A percentile compares a stretch with the other conserved stretches of the same genome.
Evolutionary conservation across 2,113 vertebrate species (phyloP).

Genomic region (Ctenodactylus gundi): DNA sequence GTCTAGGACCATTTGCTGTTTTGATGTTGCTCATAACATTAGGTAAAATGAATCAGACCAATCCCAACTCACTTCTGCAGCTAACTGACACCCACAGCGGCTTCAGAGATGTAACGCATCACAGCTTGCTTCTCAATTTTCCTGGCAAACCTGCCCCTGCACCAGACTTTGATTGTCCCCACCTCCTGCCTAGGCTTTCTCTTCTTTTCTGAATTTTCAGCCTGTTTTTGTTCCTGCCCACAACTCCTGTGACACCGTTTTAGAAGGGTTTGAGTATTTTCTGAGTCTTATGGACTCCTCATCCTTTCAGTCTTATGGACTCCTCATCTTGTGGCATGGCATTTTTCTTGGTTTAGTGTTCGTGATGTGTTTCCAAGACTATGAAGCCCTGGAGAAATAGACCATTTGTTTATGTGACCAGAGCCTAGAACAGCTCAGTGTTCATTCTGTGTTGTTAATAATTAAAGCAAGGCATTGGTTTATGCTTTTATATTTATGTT

Average conservation of each 20-base stretch:
- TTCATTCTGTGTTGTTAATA: neutral
- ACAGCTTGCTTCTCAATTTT: too few relatives aligned
- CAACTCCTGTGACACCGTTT: neutral
- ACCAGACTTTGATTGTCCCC: neutral
- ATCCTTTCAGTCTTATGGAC: fast-evolving
- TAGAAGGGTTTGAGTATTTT: neutral
- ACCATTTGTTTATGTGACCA: neutral
- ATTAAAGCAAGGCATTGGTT: neutral
- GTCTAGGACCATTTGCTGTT: neutral
- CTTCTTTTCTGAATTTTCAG: neutral
- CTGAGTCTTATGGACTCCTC: neutral
- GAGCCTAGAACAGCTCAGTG: neutral
- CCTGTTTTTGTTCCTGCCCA: neutral
- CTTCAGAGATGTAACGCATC: neutral
- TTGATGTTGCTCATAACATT: neutral
- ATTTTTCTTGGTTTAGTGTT: neutral
- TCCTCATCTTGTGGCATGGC: fast-evolving
- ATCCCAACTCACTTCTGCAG: neutral
- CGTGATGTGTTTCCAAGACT: neutral
- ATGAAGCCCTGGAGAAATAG: neutral
- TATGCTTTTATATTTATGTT: neutral
- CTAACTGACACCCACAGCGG: neutral
- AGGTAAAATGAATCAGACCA: neutral
- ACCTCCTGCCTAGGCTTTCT: neutral
- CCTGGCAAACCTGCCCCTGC: neutral